Conservation (phyloP, 1,140 invertebrate species). For the Drosophila pseudoobscura region DNA sequence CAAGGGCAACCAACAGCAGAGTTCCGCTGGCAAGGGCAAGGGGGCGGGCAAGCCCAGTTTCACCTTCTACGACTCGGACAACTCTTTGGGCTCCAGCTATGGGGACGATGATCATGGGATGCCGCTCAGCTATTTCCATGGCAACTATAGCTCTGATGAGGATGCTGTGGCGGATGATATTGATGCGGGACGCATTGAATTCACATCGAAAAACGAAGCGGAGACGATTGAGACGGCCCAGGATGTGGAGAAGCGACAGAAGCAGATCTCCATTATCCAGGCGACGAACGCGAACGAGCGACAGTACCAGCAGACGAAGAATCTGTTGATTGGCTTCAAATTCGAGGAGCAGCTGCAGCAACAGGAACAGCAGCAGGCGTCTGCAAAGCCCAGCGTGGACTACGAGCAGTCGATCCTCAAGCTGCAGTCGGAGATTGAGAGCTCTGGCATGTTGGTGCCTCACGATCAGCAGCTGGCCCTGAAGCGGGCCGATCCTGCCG, state of each 20-base stretch:
- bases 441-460: slow-evolving; percentile 69
- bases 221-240: slow-evolving; percentile 89
- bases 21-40: slow-evolving; percentile 14
- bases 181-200: slow-evolving; percentile 86
- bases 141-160: slow-evolving; percentile 60
- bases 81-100: slow-evolving; percentile 71
- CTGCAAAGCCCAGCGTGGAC: slow-evolving; percentile 29
- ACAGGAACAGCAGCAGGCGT: not conserved
- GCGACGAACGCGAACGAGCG: slow-evolving; percentile 82
- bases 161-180: slow-evolving; percentile 57
- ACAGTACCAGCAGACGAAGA: slow-evolving; percentile 78
- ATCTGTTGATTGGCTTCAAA: slow-evolving; percentile 73
- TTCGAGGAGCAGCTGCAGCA: slow-evolving; percentile 34
- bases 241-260: slow-evolving; percentile 78
- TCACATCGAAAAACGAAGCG: slow-evolving; percentile 92
- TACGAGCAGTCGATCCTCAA: slow-evolving; percentile 70
- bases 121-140: slow-evolving; percentile 17
- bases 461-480: slow-evolving; percentile 50
- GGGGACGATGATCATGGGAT: slow-evolving; percentile 55
- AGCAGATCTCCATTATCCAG: slow-evolving; percentile 82
- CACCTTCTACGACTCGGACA: slow-evolving; percentile 74
- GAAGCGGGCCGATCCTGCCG: slow-evolving; percentile 32
- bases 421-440: slow-evolving; percentile 75
- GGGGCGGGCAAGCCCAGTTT: slow-evolving; percentile 36
- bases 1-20: not conserved